Conservation (phyloP, 2,113 vertebrate species). For the Morone saxatilis region DNA sequence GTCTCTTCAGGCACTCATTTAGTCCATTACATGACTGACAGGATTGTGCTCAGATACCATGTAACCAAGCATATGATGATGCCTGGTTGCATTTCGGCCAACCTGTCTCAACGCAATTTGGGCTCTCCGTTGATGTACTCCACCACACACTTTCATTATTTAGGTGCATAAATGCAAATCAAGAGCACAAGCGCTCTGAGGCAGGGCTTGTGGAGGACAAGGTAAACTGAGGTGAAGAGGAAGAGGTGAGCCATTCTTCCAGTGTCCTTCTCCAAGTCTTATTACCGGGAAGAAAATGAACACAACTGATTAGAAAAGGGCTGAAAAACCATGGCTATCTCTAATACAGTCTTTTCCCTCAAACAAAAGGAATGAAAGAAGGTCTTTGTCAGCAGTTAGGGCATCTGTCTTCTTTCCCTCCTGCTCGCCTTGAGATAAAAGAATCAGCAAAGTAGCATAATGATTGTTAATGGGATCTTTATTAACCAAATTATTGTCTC, state of each 20-base stretch:
- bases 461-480: slow-evolving; percentile 80
- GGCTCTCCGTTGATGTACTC: slow-evolving; percentile 42
- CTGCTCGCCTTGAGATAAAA: slow-evolving; percentile 77
- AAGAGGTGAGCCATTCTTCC: slow-evolving; percentile 65
- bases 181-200: slow-evolving; percentile 42
- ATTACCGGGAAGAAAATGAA: slow-evolving; percentile 66
- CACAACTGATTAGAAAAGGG: slow-evolving; percentile 55
- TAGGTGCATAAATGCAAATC: slow-evolving; percentile 73
- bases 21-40: slow-evolving; percentile 48
- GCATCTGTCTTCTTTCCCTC: slow-evolving; percentile 68
- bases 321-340: slow-evolving; percentile 66
- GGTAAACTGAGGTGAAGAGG: slow-evolving; percentile 72
- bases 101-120: slow-evolving; percentile 44
- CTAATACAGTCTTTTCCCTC: slow-evolving; percentile 64
- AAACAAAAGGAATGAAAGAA: slow-evolving; percentile 71
- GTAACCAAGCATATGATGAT: slow-evolving; percentile 41
- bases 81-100: slow-evolving; percentile 39
- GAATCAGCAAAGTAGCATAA: slow-evolving; percentile 78
- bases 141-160: slow-evolving; percentile 72
- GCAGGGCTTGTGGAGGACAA: slow-evolving; percentile 54
- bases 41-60: slow-evolving; percentile 18
- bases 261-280: slow-evolving; percentile 62
- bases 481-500: slow-evolving; percentile 78
- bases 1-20: slow-evolving; percentile 1
- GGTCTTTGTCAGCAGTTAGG: slow-evolving; percentile 82